A percentile compares a stretch with the other conserved stretches of the same genome.
phyloP scores from a whole-genome alignment of 2,113 vertebrate genomes.

The Eidolon helvum region DNA sequence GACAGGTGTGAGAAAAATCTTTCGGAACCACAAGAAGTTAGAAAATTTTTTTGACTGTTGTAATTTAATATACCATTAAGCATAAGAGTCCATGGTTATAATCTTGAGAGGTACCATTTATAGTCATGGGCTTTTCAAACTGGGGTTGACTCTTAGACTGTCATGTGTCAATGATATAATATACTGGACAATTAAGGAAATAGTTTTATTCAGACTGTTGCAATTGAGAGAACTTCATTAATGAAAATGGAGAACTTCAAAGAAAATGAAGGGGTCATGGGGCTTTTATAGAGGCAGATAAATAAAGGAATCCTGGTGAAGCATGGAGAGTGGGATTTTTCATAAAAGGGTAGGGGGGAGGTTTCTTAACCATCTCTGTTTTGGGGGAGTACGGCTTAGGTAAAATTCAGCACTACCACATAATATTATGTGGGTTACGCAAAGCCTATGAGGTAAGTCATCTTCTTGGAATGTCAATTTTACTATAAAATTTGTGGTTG shows the following conservation, averaged over 20 bases:
- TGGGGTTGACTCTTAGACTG: not conserved
- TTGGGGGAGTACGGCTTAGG: not conserved
- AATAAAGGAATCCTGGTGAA: not conserved
- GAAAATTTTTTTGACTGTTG: too few species aligned
- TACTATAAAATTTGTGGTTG: not conserved
- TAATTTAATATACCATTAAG: not conserved
- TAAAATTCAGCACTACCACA: not conserved
- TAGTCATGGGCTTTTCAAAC: not conserved
- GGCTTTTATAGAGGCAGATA: not conserved
- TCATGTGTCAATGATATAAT: not conserved
- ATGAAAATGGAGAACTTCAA: not conserved
- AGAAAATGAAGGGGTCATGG: not conserved
- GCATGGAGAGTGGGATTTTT: not conserved
- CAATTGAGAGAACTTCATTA: not conserved
- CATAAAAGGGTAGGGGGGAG: rapidly evolving
- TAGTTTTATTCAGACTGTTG: not conserved
- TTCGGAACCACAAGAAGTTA: not conserved
- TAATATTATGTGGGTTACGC: too few species aligned
- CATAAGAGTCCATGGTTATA: not conserved
- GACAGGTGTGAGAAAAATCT: not conserved
- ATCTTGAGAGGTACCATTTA: not conserved
- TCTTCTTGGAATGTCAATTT: not conserved
- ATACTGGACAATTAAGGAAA: not conserved
- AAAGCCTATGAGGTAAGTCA: not conserved
- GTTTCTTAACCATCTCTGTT: not conserved